These are phyloP conservation scores for Parazoanthus atlanticus DNA, from an alignment of 92 coral and sea anemone species.

Conservation along the genomic window DNA sequence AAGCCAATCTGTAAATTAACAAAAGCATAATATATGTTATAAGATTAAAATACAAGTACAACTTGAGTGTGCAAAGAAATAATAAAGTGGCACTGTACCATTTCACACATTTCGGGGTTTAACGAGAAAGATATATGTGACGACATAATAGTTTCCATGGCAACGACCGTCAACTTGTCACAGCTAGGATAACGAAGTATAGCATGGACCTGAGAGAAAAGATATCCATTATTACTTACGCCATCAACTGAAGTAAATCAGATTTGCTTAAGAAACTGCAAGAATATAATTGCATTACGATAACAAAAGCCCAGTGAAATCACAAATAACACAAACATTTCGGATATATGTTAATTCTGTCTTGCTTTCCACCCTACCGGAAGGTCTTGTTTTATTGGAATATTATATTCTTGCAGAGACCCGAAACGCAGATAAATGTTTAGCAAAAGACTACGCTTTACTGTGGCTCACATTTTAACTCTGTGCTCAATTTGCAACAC, in stretches of 20 bases:
- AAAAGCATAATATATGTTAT: too few species aligned
- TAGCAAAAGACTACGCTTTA: neutral
- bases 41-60: too few species aligned
- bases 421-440: too few species aligned
- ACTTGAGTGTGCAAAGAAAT: neutral
- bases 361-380: too few species aligned
- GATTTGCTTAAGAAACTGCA: neutral
- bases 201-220: constrained; percentile 58
- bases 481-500: neutral
- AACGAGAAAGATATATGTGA: constrained; percentile 78
- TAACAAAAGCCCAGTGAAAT: too few species aligned
- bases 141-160: constrained; percentile 91
- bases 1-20: too few species aligned
- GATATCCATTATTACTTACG: neutral
- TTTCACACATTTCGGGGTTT: constrained; percentile 54
- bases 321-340: too few species aligned
- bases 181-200: constrained; percentile 69
- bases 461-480: too few species aligned
- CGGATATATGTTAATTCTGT: too few species aligned
- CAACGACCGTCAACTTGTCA: constrained; percentile 93
- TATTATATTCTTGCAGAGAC: too few species aligned
- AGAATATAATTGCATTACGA: too few species aligned
- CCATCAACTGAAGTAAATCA: neutral
- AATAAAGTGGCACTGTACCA: constrained; percentile 24
- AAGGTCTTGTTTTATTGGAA: too few species aligned